Conservation (phyloP, 2,797 vertebrate species). For the Knipowitschia caucasica region DNA sequence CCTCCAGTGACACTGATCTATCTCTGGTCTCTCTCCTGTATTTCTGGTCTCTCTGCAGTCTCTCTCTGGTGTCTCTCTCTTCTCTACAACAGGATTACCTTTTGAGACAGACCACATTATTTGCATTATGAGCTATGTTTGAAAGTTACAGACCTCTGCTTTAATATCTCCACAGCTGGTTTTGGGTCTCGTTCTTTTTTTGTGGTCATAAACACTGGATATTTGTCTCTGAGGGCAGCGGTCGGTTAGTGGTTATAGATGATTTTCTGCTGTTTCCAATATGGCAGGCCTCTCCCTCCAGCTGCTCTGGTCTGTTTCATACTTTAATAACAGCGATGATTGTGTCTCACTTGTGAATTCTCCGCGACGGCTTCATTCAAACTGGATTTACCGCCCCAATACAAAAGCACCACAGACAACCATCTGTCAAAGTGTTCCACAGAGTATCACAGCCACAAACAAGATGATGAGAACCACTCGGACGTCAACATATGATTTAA, state of each 20-base stretch:
- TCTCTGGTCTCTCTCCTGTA: too few relatives aligned
- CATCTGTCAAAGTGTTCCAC: conserved; percentile 54
- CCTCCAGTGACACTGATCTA: too few relatives aligned
- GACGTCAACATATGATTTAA: too few relatives aligned
- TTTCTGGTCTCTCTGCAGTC: too few relatives aligned
- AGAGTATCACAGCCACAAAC: too few relatives aligned
- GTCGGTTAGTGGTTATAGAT: neutral
- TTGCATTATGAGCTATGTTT: too few relatives aligned
- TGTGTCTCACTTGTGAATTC: conserved; percentile 19
- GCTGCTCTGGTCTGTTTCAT: neutral
- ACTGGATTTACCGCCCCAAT: conserved; percentile 59
- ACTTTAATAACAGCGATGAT: conserved; percentile 17
- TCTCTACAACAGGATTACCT: too few relatives aligned
- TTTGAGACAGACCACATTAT: too few relatives aligned
- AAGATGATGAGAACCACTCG: neutral
- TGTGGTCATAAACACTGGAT: neutral
- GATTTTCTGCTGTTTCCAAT: neutral
- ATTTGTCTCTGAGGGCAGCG: neutral
- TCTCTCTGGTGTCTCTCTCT: too few relatives aligned
- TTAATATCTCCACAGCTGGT: neutral
- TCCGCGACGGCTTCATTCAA: conserved; percentile 48
- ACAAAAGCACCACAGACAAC: conserved; percentile 53
- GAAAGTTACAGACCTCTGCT: too few relatives aligned
- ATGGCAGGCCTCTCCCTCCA: conserved; percentile 4
- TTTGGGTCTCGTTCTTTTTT: neutral